Evolutionary conservation across 2,113 vertebrate genomes (phyloP).

Genomic region (Peromyscus leucopus): DNA sequence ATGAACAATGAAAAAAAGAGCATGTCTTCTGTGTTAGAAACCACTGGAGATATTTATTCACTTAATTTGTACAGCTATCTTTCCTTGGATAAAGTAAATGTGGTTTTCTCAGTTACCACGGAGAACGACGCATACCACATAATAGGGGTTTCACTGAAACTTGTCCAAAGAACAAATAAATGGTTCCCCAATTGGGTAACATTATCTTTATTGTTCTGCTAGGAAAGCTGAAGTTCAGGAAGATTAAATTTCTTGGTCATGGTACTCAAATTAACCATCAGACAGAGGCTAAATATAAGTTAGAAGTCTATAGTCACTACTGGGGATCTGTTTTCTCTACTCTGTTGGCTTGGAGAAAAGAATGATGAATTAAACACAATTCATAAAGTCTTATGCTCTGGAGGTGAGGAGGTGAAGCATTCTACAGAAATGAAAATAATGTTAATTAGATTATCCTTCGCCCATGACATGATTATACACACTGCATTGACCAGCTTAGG

Average conservation of each 20-base stretch:
- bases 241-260: conserved; percentile 5
- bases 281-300: neutral
- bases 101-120: neutral
- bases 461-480: neutral
- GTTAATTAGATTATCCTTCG: neutral
- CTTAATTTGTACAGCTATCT: neutral
- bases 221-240: neutral
- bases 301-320: neutral
- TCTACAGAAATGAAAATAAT: neutral
- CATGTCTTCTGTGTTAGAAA: neutral
- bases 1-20: neutral
- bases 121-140: neutral
- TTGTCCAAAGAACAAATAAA: neutral
- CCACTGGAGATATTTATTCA: neutral
- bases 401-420: neutral
- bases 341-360: neutral
- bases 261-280: conserved; percentile 3
- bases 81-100: neutral
- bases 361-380: neutral
- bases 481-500: neutral
- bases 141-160: neutral
- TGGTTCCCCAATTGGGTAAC: neutral
- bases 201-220: neutral
- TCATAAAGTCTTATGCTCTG: neutral
- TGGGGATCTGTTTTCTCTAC: neutral